Base-by-base conservation (phyloP, 1,140 invertebrate genomes). In the Wiebesia pumilae region DNA sequence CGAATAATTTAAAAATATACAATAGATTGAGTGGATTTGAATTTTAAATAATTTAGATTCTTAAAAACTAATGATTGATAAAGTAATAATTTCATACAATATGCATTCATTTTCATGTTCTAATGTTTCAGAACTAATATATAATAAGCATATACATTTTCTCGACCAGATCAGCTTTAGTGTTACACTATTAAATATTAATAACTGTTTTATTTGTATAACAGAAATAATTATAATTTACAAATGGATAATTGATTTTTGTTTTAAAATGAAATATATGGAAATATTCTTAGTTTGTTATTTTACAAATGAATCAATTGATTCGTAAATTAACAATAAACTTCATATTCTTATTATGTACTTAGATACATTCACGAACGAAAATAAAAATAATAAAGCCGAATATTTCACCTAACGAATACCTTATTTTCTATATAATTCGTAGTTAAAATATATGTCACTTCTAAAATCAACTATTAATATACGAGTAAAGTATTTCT, bases 291-390 rank as follows among this genome's bases (percentile, higher is more conserved):
- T 51, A 33, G 35, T 35, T 69, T 73, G 92, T 38, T 24, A 62
- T 65, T 62, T 80, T 35, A 80, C 43, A 95, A 94, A 75, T 71
- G 0, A 27, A 75, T 43, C 19, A n/a, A 12, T 43, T 73, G 30
- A 38, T 6, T 73, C 35, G 21, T 73, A 40, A 40, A 73, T 73
- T 7, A 27, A n/a, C 27, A 43, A 43, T 75, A n/a, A 71, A 43
- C 27, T 43, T 75, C 24, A 43, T 4, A 75, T 75, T n/a, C 27
- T 43, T 43, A 43, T 43, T n/a, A 43, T 43, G 24, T 14, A 43
- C 27, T n/a, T n/a, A n/a, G n/a, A n/a, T n/a, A n/a, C 40, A 43
- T 12, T 24, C 35, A 38, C 40, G 3, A 30, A 3, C 14, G 35
- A 40, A 19, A 24, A 27, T 33, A 24, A 75, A 43, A 43, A 43